Base-by-base conservation (phyloP, 2,797 vertebrate genomes). In the Coluber constrictor region DNA sequence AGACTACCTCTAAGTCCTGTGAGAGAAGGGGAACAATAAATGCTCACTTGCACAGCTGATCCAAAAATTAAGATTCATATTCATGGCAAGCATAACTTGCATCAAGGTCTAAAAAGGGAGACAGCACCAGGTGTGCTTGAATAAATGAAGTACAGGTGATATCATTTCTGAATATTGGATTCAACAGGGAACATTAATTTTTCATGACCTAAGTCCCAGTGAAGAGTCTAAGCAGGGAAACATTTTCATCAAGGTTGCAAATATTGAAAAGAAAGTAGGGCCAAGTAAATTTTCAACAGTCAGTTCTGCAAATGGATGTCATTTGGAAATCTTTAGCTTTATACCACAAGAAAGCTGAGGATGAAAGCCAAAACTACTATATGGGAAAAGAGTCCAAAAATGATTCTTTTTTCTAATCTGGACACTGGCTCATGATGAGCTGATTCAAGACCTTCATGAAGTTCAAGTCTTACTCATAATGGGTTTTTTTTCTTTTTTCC, bases 241-340 rank as follows among this genome's bases (percentile, higher is more conserved):
- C 91, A 95, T 96, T 96, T 97, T 94, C 86, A 94, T 93, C 60
- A 94, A 92, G 91, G 88, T 95, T 96, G 95, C 93, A 97, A 97
- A 96, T 96, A 95, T 86, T 96, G 92, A 95, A 93, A 88, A 91
- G 95, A 95, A 87, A 86, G 88, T 95, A 96, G 96, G 94, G 91
- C 87, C 95, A 96, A 95, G 92, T 94, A 89, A 90, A 92, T 94
- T 94, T 96, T 92, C 93, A 95, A 91, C 89, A 93, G 91, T 96
- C 96, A 86, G 93, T 96, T 97, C 25, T 63, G 66, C 96, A 96
- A 95, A 56, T 51, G 60, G 94, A 95, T 95, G 13, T 86, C 86
- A 90, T 96, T 93, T 96, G 54, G 94, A 95, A 95, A 97, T 92
- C 43, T 94, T 90, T 93, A 92, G 60, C 70, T 91, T 95, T 91